Conservation (phyloP, 2,113 vertebrate species). For the Oceanites oceanicus region DNA sequence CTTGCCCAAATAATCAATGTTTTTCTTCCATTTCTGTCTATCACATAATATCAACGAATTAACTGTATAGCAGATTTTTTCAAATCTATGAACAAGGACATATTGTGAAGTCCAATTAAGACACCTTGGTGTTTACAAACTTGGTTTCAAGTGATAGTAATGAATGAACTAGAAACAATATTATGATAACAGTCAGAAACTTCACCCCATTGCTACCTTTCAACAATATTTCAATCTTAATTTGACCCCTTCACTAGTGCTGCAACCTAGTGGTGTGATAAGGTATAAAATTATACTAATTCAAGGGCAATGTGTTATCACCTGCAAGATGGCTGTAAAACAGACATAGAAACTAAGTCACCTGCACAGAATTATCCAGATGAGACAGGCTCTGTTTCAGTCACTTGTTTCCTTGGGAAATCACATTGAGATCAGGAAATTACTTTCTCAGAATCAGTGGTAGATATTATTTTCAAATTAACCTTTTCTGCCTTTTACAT, state of each 20-base stretch:
- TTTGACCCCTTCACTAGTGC: not conserved
- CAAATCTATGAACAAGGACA: not conserved
- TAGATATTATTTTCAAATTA: slow-evolving; percentile 47
- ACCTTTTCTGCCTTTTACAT: slow-evolving; percentile 39
- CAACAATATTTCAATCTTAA: not conserved
- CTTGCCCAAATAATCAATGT: not conserved
- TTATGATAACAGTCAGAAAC: not conserved
- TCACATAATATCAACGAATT: not conserved
- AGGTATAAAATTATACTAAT: slow-evolving; percentile 25
- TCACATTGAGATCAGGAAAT: not conserved
- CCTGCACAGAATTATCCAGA: not conserved
- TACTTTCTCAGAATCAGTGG: not conserved
- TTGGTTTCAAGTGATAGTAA: not conserved
- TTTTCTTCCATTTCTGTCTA: not conserved
- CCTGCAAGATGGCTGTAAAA: not conserved
- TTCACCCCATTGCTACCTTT: not conserved
- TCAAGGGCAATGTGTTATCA: not conserved
- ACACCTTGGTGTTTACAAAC: not conserved
- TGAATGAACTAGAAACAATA: not conserved
- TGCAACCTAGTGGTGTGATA: slow-evolving; percentile 70
- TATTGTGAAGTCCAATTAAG: not conserved
- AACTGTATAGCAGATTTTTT: not conserved
- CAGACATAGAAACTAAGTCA: slow-evolving; percentile 23
- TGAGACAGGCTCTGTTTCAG: not conserved
- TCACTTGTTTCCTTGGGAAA: slow-evolving; percentile 15